These are phyloP conservation scores for Diadegma fenestrale DNA, from an alignment of 2,888 invertebrate genomes.

Conservation along the genomic window DNA sequence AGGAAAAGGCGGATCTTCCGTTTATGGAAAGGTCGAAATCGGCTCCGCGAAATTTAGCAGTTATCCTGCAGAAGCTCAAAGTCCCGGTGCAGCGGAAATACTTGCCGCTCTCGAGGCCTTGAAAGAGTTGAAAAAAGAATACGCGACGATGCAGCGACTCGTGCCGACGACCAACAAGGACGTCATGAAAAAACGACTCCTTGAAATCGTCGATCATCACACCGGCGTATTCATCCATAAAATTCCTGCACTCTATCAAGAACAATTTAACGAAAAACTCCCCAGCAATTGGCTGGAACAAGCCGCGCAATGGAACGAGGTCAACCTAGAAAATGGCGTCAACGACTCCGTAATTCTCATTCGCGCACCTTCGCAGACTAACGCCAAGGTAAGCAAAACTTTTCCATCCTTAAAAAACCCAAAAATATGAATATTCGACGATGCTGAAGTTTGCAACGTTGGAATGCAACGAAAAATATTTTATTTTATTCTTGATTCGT, in stretches of 20 bases:
- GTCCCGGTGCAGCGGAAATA: slow-evolving; percentile 82
- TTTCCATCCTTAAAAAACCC: not conserved
- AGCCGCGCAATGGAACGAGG: slow-evolving; percentile 86
- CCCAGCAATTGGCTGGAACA: slow-evolving; percentile 90
- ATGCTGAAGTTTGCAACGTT: no score
- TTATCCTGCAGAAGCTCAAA: slow-evolving; percentile 85
- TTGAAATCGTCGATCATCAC: slow-evolving; percentile 84
- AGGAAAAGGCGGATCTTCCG: slow-evolving; percentile 18
- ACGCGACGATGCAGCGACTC: slow-evolving; percentile 72
- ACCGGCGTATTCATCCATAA: slow-evolving; percentile 86
- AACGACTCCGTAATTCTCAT: slow-evolving; percentile 86
- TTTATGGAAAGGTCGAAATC: slow-evolving; percentile 78
- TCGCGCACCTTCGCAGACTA: slow-evolving; percentile 50
- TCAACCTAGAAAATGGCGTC: slow-evolving; percentile 86
- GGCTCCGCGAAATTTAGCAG: slow-evolving; percentile 82
- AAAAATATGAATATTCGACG: no score
- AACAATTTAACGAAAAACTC: slow-evolving; percentile 88
- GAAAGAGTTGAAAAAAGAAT: slow-evolving; percentile 80
- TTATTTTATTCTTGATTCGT: no score
- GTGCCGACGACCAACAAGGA: slow-evolving; percentile 72
- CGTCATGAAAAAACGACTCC: slow-evolving; percentile 81
- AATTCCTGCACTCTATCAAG: slow-evolving; percentile 86
- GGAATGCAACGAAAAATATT: no score
- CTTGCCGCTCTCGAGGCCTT: slow-evolving; percentile 84
- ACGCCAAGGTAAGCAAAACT: slow-evolving; percentile 67